A percentile compares a stretch with the other conserved stretches of the same genome.
Conservation (phyloP, 1,140 invertebrate species). For the Brachionus sp. region DNA sequence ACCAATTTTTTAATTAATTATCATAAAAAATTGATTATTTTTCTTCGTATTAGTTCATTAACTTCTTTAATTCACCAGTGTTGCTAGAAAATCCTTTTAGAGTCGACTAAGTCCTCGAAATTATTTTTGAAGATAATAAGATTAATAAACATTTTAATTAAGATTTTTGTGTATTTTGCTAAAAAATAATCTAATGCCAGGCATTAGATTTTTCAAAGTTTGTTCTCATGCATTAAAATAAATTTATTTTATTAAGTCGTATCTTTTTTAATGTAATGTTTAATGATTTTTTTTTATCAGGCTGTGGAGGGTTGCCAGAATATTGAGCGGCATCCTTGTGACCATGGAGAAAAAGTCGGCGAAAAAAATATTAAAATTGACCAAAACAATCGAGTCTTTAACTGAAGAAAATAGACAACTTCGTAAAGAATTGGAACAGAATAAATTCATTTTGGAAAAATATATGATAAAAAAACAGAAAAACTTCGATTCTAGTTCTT, state of each 20-base stretch:
- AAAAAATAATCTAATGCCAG: no score
- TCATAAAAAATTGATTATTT: no score
- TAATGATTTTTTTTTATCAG: background rate
- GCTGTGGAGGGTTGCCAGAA: slow-evolving; percentile 21
- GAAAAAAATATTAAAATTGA: slow-evolving; percentile 4
- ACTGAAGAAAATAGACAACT: background rate
- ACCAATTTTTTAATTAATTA: no score
- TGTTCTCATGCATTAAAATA: background rate
- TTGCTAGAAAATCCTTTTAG: background rate
- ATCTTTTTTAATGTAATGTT: background rate
- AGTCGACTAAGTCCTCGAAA: background rate
- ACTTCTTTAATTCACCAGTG: no score
- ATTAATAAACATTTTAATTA: no score
- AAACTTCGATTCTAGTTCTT: background rate
- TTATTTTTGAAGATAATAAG: background rate
- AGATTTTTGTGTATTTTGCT: no score
- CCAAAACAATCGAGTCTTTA: background rate
- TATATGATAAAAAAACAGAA: background rate
- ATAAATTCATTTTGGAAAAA: background rate
- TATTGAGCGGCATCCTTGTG: background rate
- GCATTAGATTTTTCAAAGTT: no score
- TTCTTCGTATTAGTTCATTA: no score
- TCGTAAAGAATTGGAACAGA: background rate
- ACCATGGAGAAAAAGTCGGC: slow-evolving; percentile 17
- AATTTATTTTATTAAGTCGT: background rate